phyloP scores from a whole-genome alignment of 2,888 invertebrate genomes.

The Rutpela maculata region DNA sequence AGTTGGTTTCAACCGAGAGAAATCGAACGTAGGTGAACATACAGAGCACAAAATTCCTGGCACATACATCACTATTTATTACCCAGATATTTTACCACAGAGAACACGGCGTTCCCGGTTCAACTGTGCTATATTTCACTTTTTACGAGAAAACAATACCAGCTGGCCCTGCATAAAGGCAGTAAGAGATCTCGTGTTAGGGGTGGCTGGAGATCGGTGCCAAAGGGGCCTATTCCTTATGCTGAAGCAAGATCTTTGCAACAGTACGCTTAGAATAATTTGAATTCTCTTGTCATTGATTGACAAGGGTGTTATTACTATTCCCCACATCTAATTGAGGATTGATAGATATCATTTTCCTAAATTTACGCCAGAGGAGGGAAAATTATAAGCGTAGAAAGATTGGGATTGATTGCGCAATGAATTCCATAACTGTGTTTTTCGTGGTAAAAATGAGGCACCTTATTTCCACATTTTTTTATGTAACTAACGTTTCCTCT shows the following conservation, averaged over 20 bases:
- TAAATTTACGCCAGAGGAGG: no score
- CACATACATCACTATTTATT: conserved; percentile 57
- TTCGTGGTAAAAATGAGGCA: no score
- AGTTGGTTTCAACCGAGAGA: conserved; percentile 25
- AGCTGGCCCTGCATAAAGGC: conserved; percentile 43
- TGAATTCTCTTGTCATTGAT: neutral
- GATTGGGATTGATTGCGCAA: no score
- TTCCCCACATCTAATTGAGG: no score
- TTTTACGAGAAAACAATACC: conserved; percentile 58
- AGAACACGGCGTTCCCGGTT: conserved; percentile 48
- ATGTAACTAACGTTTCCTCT: no score
- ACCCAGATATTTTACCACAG: conserved; percentile 54
- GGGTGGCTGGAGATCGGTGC: conserved; percentile 10
- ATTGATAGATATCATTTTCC: no score
- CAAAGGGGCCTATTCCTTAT: neutral
- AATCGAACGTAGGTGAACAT: conserved; percentile 36
- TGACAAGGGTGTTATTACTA: neutral
- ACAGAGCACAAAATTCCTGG: conserved; percentile 40
- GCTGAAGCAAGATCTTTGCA: neutral
- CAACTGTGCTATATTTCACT: conserved; percentile 52
- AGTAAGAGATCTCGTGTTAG: conserved; percentile 33
- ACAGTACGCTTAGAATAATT: neutral
- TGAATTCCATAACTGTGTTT: no score
- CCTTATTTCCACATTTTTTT: no score
- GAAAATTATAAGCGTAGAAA: no score